Evolutionary conservation across 2,797 vertebrate species (phyloP).

Genomic region (Podargus strigoides): DNA sequence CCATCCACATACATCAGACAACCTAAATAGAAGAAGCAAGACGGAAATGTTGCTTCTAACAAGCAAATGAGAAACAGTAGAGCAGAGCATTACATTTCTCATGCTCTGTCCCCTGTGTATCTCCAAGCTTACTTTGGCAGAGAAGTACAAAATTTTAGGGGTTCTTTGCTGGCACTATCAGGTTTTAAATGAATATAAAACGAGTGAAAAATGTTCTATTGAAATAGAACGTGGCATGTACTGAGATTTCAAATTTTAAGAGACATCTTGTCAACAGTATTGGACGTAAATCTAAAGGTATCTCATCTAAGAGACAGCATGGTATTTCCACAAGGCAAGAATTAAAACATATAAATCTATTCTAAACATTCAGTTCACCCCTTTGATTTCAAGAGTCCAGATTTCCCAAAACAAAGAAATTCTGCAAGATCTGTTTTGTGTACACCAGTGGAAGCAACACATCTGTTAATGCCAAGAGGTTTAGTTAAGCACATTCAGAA

Average conservation of each 20-base stretch:
- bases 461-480: conserved; percentile 58
- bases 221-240: not conserved
- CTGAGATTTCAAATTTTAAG: not conserved
- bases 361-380: not conserved
- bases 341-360: not conserved
- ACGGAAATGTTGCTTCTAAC: not conserved
- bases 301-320: not conserved
- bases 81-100: not conserved
- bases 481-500: conserved; percentile 62
- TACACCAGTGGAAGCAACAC: conserved; percentile 47
- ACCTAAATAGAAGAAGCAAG: not conserved
- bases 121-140: not conserved
- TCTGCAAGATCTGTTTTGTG: conserved; percentile 42
- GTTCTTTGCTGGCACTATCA: not conserved
- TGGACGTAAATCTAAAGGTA: not conserved
- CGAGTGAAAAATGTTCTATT: not conserved
- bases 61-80: not conserved
- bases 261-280: not conserved
- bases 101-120: not conserved
- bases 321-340: not conserved
- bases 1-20: not conserved
- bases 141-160: not conserved
- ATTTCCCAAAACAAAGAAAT: conserved; percentile 53
- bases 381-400: conserved; percentile 17
- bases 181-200: conserved; percentile 6